These are phyloP conservation scores for Micromesistius poutassou DNA, from an alignment of 2,797 vertebrate species.

Conservation along the genomic window DNA sequence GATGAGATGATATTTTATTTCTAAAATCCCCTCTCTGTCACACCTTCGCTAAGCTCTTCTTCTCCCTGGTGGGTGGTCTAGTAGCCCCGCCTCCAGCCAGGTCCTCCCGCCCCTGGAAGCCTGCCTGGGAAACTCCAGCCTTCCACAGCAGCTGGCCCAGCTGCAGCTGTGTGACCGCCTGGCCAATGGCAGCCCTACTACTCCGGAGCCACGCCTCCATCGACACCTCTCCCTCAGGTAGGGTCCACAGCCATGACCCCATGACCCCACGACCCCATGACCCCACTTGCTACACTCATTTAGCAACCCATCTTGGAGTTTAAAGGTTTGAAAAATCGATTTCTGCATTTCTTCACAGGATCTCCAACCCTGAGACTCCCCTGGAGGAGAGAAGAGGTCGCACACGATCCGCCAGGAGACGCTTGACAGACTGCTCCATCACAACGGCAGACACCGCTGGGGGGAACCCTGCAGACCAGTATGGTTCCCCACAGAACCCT, in stretches of 20 bases:
- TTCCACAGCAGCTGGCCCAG: conserved; percentile 55
- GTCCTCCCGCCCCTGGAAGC: conserved; percentile 69
- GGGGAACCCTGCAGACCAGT: conserved; percentile 2
- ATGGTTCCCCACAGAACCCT: too few relatives aligned
- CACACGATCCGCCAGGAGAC: conserved; percentile 69
- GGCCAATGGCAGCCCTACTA: conserved; percentile 78
- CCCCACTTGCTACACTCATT: neutral
- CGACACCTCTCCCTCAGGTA: conserved; percentile 81
- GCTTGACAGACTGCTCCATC: conserved; percentile 75
- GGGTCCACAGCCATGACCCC: neutral
- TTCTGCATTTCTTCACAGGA: conserved; percentile 58
- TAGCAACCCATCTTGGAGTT: neutral
- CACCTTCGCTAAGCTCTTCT: conserved; percentile 3
- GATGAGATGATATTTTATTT: neutral
- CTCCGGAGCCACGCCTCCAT: conserved; percentile 79
- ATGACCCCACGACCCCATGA: neutral
- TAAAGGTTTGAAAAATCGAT: neutral
- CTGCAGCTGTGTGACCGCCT: conserved; percentile 62
- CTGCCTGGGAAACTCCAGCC: conserved; percentile 51
- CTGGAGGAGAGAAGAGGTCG: conserved; percentile 70
- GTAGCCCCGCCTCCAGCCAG: conserved; percentile 71
- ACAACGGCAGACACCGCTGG: conserved; percentile 24
- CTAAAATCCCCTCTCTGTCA: neutral
- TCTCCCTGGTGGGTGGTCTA: conserved; percentile 35
- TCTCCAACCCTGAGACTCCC: conserved; percentile 66